Evolutionary conservation across 2,888 invertebrate species (phyloP).

Genomic region (Ypsolopha sequella): DNA sequence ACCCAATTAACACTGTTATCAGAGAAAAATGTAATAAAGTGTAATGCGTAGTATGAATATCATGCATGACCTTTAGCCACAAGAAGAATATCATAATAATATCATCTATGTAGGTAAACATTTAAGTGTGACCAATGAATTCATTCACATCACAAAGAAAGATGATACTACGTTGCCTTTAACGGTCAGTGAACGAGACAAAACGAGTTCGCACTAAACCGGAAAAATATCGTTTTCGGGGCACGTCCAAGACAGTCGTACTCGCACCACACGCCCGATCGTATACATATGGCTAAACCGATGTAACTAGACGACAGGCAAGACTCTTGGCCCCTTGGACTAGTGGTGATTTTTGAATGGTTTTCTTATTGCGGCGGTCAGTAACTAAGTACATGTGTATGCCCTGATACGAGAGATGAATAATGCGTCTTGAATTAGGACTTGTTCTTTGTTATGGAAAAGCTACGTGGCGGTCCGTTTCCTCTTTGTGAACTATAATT

Average conservation of each 20-base stretch:
- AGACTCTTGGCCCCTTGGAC: no score
- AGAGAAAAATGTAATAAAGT: background rate
- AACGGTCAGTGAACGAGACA: conserved; percentile 40
- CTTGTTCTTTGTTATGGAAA: background rate
- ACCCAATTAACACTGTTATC: background rate
- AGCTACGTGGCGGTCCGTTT: background rate
- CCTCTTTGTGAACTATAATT: no score
- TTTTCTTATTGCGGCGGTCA: no score
- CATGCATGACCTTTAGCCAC: background rate
- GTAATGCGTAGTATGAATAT: background rate
- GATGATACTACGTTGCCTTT: conserved; percentile 25
- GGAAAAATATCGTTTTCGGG: conserved; percentile 62
- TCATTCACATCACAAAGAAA: background rate
- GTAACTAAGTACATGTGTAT: conserved; percentile 20
- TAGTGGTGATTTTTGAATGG: no score
- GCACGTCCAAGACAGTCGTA: conserved; percentile 30
- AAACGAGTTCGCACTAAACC: conserved; percentile 49
- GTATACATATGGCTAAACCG: background rate
- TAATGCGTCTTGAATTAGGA: conserved; percentile 12
- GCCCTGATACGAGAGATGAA: conserved; percentile 43
- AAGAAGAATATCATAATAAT: background rate
- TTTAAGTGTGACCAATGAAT: no score
- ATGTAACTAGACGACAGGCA: no score
- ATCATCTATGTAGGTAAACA: background rate
- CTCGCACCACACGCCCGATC: background rate